These are phyloP conservation scores for Genyomyrus donnyi DNA, from an alignment of 2,113 vertebrate genomes.

Conservation along the genomic window DNA sequence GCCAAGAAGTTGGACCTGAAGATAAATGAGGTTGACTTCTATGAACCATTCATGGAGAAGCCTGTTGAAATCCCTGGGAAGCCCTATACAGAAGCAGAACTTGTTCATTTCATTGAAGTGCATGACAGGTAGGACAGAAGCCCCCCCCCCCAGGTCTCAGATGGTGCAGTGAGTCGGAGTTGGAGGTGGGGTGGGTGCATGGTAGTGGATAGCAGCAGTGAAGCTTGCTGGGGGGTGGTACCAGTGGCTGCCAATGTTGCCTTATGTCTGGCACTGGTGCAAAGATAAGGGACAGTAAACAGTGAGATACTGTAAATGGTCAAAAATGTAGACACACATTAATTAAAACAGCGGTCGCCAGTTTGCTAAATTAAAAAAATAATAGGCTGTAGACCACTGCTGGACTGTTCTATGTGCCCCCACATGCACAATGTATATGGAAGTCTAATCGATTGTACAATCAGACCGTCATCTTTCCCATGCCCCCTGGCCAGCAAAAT, in stretches of 20 bases:
- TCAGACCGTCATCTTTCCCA: neutral
- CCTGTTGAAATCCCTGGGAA: constrained; percentile 74
- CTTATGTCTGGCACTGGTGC: neutral
- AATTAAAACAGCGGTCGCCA: neutral
- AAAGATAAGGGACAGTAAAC: neutral
- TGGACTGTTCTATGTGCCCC: neutral
- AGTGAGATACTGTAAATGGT: neutral
- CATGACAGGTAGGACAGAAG: constrained; percentile 66
- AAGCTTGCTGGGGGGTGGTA: no score
- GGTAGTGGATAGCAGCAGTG: no score
- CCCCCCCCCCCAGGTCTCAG: no score
- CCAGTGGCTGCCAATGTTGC: neutral
- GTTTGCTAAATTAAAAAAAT: neutral
- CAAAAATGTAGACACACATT: neutral
- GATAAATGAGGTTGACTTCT: constrained; percentile 82
- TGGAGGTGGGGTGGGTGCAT: no score
- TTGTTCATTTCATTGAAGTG: constrained; percentile 72
- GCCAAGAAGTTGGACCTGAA: constrained; percentile 80
- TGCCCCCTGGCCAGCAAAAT: neutral
- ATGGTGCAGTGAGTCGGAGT: no score
- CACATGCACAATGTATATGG: neutral
- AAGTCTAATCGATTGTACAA: neutral
- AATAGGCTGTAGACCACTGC: neutral
- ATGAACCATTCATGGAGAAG: constrained; percentile 82
- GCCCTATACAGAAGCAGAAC: constrained; percentile 74